Evolutionary conservation across 2,113 vertebrate genomes (phyloP).

Genomic region (Porphyrio hochstetteri): DNA sequence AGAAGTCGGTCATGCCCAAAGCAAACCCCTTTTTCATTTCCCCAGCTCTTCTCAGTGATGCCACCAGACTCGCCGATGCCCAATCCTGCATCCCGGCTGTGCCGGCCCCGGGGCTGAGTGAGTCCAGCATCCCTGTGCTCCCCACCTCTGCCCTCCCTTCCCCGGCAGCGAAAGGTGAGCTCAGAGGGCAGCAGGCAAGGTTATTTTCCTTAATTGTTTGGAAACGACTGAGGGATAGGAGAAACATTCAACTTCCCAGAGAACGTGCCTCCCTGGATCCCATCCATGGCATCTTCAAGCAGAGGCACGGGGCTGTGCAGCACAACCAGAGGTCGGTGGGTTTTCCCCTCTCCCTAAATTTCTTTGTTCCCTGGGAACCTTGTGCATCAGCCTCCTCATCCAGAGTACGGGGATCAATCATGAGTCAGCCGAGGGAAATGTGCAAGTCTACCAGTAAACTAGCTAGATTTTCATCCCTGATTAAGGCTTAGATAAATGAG

Average conservation of each 20-base stretch:
- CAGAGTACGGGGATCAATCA: conserved; percentile 5
- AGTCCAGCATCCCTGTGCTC: neutral
- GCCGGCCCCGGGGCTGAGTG: fast-evolving
- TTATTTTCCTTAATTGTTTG: neutral
- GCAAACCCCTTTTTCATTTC: neutral
- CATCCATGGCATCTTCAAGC: neutral
- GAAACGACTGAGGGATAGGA: neutral
- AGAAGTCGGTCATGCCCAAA: neutral
- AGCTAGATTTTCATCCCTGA: conserved; percentile 58
- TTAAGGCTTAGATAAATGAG: conserved; percentile 71
- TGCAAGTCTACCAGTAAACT: conserved; percentile 42
- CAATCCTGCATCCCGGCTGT: neutral
- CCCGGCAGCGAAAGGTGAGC: neutral
- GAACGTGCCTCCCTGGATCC: neutral
- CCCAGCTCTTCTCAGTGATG: neutral
- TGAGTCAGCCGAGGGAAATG: conserved; percentile 51
- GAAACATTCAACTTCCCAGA: neutral
- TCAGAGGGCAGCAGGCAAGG: neutral
- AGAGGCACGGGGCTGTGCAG: fast-evolving
- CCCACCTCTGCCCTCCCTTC: neutral
- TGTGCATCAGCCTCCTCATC: neutral
- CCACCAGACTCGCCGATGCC: fast-evolving
- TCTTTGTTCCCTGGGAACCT: conserved; percentile 18
- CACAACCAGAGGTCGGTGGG: neutral
- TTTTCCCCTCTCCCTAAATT: neutral